Evolutionary conservation across 2,888 invertebrate genomes (phyloP).

Genomic region (Colostygia pectinataria): DNA sequence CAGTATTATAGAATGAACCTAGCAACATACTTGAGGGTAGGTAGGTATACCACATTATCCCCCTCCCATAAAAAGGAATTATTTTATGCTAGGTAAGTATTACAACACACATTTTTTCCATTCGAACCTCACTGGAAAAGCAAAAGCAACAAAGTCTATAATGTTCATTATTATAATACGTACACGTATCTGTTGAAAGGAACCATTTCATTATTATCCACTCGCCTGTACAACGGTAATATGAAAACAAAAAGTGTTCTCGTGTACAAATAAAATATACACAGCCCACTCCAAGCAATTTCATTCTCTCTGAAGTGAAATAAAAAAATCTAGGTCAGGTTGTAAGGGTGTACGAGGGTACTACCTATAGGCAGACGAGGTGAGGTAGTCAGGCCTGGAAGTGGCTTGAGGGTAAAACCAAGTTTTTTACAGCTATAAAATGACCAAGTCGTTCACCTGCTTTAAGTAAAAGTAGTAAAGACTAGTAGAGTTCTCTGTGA

Average conservation of each 20-base stretch:
- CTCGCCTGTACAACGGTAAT: constrained; percentile 46
- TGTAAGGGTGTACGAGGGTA: constrained; percentile 48
- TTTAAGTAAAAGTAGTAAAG: too few species aligned
- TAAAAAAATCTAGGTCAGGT: constrained; percentile 79
- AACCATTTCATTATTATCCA: constrained; percentile 38
- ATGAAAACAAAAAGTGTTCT: constrained; percentile 63
- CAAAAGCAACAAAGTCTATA: constrained; percentile 7
- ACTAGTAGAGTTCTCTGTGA: too few species aligned
- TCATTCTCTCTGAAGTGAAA: constrained; percentile 72
- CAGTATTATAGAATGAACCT: too few species aligned
- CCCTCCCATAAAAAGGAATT: too few species aligned
- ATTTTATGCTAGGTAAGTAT: too few species aligned
- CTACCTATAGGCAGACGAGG: constrained; percentile 44
- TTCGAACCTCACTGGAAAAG: too few species aligned
- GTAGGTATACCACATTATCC: too few species aligned
- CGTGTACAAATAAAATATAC: constrained; percentile 53
- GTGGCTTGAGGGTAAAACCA: constrained; percentile 27
- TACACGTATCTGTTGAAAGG: constrained; percentile 6
- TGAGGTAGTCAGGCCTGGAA: constrained; percentile 44
- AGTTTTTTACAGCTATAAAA: too few species aligned
- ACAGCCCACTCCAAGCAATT: constrained; percentile 71
- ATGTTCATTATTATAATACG: constrained; percentile 11
- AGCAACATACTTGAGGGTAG: too few species aligned
- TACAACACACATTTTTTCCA: too few species aligned
- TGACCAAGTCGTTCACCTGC: too few species aligned